These are phyloP conservation scores for Tachina lurida DNA, from an alignment of 2,888 invertebrate species.

Conservation along the genomic window DNA sequence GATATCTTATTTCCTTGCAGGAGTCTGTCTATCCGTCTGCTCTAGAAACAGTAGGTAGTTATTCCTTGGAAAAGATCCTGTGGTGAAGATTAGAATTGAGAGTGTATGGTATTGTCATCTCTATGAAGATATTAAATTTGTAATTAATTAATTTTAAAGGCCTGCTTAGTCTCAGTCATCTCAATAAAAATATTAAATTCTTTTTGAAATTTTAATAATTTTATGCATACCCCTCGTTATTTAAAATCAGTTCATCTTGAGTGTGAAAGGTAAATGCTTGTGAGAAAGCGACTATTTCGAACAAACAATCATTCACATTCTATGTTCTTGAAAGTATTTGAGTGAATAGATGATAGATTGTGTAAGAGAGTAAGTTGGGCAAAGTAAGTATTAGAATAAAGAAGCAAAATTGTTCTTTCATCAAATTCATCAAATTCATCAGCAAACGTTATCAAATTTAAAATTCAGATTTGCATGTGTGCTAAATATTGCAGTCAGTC, in stretches of 20 bases:
- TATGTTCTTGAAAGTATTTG: no score
- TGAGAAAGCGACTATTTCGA: constrained; percentile 5
- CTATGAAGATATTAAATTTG: neutral
- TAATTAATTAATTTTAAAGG: no score
- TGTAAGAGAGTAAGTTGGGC: neutral
- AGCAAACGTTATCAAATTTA: neutral
- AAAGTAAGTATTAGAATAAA: neutral
- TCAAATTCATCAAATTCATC: neutral
- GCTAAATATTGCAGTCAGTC: constrained; percentile 1
- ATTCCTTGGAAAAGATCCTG: no score
- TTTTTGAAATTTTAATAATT: constrained; percentile 10
- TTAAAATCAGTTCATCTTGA: neutral
- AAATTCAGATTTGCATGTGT: constrained; percentile 13
- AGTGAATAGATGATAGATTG: no score
- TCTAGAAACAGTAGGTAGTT: no score
- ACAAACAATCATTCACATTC: neutral
- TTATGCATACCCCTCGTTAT: neutral
- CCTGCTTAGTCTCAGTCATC: no score
- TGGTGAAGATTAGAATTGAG: no score
- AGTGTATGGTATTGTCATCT: no score
- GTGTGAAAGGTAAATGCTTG: neutral
- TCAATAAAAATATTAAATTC: neutral
- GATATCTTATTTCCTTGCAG: no score
- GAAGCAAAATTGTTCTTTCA: neutral
- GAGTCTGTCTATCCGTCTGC: no score